Conservation (phyloP, 1,140 invertebrate species). For the Dendrolimus kikuchii region DNA sequence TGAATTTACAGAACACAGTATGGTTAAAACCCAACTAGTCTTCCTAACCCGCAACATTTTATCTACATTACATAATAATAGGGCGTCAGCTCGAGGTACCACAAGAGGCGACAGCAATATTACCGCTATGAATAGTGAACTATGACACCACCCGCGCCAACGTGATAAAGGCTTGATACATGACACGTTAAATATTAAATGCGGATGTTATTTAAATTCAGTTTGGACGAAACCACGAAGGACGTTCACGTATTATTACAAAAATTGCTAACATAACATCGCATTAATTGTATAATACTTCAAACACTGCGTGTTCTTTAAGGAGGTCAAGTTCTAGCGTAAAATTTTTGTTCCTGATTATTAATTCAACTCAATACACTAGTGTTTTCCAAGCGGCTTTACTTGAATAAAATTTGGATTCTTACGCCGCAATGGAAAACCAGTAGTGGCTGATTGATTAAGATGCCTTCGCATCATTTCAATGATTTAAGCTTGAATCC, state of each 20-base stretch:
- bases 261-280: constrained; percentile 25
- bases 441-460: background rate
- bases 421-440: background rate
- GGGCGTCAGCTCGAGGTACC: no score
- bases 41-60: no score
- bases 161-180: background rate
- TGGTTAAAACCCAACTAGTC: no score
- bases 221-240: constrained; percentile 23
- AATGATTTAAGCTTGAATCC: no score
- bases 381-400: background rate
- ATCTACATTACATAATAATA: no score
- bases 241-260: constrained; percentile 22
- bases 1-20: no score
- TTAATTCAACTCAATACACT: constrained; percentile 6
- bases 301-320: constrained; percentile 37
- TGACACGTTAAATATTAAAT: background rate
- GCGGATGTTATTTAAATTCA: constrained; percentile 2
- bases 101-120: no score
- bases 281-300: constrained; percentile 38
- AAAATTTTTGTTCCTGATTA: constrained; percentile 16
- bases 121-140: constrained; percentile 18
- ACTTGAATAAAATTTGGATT: background rate
- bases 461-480: no score
- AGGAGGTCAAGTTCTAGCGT: constrained; percentile 52
- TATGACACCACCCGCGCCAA: constrained; percentile 9